Evolutionary conservation across 2,888 invertebrate genomes (phyloP).

Genomic region (Yponomeuta malinellus): DNA sequence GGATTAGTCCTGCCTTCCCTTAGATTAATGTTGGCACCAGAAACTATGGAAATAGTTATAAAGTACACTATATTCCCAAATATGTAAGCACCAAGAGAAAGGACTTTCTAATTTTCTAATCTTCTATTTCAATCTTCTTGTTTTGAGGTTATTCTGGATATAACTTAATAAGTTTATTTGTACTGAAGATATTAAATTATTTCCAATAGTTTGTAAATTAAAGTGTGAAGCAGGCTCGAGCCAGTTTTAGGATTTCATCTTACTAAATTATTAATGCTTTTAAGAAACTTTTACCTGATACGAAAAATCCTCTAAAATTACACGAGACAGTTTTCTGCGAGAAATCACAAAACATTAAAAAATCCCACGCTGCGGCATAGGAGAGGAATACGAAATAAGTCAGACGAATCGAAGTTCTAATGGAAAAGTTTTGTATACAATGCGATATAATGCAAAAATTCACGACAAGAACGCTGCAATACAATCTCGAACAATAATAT

Average conservation of each 20-base stretch:
- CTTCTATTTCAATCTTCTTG: too few relatives aligned
- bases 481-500: constrained; percentile 22
- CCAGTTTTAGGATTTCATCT: neutral
- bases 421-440: constrained; percentile 40
- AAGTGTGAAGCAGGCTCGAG: too few relatives aligned
- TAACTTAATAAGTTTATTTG: too few relatives aligned
- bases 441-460: constrained; percentile 33
- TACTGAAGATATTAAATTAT: too few relatives aligned
- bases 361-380: neutral
- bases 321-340: neutral
- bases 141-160: too few relatives aligned
- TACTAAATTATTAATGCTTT: neutral
- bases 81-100: too few relatives aligned
- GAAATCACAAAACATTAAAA: neutral
- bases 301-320: neutral
- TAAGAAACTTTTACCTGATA: neutral
- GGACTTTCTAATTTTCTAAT: too few relatives aligned
- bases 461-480: constrained; percentile 24
- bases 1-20: constrained; percentile 14
- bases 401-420: constrained; percentile 34
- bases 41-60: neutral
- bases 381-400: constrained; percentile 10
- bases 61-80: neutral
- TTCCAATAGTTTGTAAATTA: too few relatives aligned
- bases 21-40: neutral